Evolutionary conservation across 30 jellyfish, hydroid and myxozoan genomes (phyloP), one percentile per base, ranked within the genome.

Genomic region (Hydra vulgaris): DNA sequence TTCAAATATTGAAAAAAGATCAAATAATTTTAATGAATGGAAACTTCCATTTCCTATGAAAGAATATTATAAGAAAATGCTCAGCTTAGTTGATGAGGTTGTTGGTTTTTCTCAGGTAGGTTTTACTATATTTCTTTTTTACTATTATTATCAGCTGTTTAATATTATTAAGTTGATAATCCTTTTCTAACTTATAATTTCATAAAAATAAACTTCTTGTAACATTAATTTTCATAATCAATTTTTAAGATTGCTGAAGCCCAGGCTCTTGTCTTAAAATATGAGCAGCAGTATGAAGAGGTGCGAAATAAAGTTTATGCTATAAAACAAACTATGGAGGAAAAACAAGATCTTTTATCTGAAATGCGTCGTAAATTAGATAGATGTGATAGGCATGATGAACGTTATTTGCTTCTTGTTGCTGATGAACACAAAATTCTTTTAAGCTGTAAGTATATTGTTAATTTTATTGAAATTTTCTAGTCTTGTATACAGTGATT

Each of bases 371-470:
- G 71, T 55, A 82, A 84, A 25, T 61, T 90, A 26, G 97, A 90
- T 69, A 82, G 97, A 17, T 85, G 95, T 82, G 89, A 94, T 25
- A 78, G 97, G 15, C 90, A 84, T 24, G 87, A 87, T 75, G 94
- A 76, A 69, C 52, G 80, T 17, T 90, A 81, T 79, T 79, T 85
- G 85, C 25, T 79, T 18, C 82, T 66, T 27, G 95, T 90, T 8
- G 78, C 94, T 0, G 96, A 90, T 61, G 97, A 90, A 61, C 97
- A 86, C 27, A 82, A 82, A 16, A 23, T 90, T 3, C 71, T 82
- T 40, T 53, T 78, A 23, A 79, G 81, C 22, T 88, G 85, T 78
- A 78, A 55, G 15, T n/a, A 15, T 56, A 15, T 56, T 15, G 17
- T 17, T 15, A 56, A 56, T 15, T 15, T 56, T 15, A 15, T 56